Conservation (phyloP, 2,888 invertebrate species). For the Hirtodrosophila alboralis region DNA sequence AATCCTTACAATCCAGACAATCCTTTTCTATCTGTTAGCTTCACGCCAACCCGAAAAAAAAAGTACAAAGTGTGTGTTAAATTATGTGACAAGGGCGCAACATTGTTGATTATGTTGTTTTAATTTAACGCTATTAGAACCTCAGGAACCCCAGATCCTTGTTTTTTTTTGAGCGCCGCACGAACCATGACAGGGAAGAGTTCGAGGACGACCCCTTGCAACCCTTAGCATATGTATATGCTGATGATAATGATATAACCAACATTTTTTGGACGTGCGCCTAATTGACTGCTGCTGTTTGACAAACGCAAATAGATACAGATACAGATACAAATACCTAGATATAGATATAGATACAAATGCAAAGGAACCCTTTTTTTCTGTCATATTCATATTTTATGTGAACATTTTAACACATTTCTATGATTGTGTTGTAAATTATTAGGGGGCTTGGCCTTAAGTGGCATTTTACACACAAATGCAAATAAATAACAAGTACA, state of each 20-base stretch:
- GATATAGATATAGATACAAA: slow-evolving; percentile 15
- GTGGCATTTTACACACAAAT: slow-evolving; percentile 52
- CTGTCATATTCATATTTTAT: slow-evolving; percentile 61
- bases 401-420: slow-evolving; percentile 38
- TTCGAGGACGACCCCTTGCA: slow-evolving; percentile 32
- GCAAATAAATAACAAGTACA: slow-evolving; percentile 74
- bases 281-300: slow-evolving; percentile 79
- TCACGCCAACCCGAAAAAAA: slow-evolving; percentile 14
- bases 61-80: slow-evolving; percentile 45
- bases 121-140: slow-evolving; percentile 82
- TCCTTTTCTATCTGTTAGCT: slow-evolving; percentile 43
- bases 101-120: slow-evolving; percentile 78
- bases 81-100: slow-evolving; percentile 70
- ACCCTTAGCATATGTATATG: slow-evolving; percentile 24
- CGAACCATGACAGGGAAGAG: not conserved
- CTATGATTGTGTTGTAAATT: slow-evolving; percentile 34
- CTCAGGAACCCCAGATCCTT: slow-evolving; percentile 49
- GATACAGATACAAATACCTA: slow-evolving; percentile 23
- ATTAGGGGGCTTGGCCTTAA: slow-evolving; percentile 46
- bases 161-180: not conserved
- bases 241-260: slow-evolving; percentile 46
- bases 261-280: slow-evolving; percentile 49
- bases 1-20: slow-evolving; percentile 34
- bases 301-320: slow-evolving; percentile 72
- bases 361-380: slow-evolving; percentile 38